Conservation (phyloP, 1,140 invertebrate species). For the Atta texana region DNA sequence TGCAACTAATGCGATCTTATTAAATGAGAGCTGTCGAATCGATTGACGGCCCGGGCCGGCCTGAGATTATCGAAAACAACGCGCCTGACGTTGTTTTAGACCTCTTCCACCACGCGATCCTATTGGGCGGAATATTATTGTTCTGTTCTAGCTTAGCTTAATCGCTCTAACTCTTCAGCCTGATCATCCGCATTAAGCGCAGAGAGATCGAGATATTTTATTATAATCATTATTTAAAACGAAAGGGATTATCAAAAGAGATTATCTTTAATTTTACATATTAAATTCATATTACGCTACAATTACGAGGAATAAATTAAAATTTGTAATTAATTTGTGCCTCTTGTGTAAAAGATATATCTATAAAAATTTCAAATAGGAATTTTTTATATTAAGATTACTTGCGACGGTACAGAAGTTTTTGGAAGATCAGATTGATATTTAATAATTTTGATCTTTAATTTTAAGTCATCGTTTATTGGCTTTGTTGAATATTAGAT, state of each 20-base stretch:
- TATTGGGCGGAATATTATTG: neutral
- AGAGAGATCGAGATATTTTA: neutral
- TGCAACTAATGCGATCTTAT: slow-evolving; percentile 53
- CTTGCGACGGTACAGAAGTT: neutral
- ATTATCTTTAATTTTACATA: neutral
- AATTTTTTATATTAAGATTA: slow-evolving; percentile 3
- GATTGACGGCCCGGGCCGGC: neutral
- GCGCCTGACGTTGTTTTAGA: slow-evolving; percentile 22
- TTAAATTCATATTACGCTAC: neutral
- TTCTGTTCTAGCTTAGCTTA: slow-evolving; percentile 6
- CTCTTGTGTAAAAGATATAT: neutral
- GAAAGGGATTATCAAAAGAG: neutral
- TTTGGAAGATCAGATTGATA: neutral
- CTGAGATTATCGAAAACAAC: slow-evolving; percentile 43
- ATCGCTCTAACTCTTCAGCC: neutral
- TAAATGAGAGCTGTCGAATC: slow-evolving; percentile 15
- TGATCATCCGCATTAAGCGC: neutral
- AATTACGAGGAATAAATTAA: neutral
- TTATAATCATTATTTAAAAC: slow-evolving; percentile 6
- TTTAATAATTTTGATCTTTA: neutral
- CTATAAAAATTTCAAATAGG: neutral
- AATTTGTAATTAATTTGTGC: neutral
- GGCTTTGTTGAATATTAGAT: neutral
- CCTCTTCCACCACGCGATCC: neutral
- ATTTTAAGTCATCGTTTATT: neutral